Conservation (phyloP, 2,888 invertebrate genomes). For the Schizotus pectinicornis region DNA sequence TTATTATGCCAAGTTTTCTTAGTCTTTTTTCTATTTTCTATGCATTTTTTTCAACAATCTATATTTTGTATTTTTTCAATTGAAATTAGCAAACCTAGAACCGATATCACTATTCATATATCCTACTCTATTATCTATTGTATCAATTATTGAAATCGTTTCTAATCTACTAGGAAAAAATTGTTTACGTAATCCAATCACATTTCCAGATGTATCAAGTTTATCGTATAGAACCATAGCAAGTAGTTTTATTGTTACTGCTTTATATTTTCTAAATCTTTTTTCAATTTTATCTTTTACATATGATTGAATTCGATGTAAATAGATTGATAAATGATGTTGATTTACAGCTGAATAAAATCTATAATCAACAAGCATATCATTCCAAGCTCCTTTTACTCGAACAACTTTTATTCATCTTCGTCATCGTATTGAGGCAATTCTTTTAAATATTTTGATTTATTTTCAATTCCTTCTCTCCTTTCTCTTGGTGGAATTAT, state of each 20-base stretch:
- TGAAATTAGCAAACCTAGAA: slow-evolving; percentile 13
- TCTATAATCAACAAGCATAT: slow-evolving; percentile 13
- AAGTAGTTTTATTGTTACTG: no score
- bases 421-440: not conserved
- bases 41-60: no score
- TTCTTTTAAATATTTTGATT: slow-evolving; percentile 8
- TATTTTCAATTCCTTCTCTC: slow-evolving; percentile 4
- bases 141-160: slow-evolving; percentile 8
- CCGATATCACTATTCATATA: slow-evolving; percentile 12
- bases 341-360: slow-evolving; percentile 11
- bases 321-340: slow-evolving; percentile 10
- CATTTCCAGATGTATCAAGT: no score
- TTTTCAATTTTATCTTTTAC: no score
- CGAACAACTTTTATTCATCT: slow-evolving; percentile 13
- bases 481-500: no score
- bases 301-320: slow-evolving; percentile 9
- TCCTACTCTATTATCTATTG: slow-evolving; percentile 10
- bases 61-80: slow-evolving; percentile 11
- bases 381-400: slow-evolving; percentile 15
- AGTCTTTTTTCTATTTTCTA: no score
- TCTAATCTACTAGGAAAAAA: slow-evolving; percentile 14
- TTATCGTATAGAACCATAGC: no score
- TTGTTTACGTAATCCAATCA: slow-evolving; percentile 11
- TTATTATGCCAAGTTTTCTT: no score
- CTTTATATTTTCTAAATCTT: not conserved